Base-by-base conservation (phyloP, 1,140 invertebrate genomes). In the Platyscapa corneri region DNA sequence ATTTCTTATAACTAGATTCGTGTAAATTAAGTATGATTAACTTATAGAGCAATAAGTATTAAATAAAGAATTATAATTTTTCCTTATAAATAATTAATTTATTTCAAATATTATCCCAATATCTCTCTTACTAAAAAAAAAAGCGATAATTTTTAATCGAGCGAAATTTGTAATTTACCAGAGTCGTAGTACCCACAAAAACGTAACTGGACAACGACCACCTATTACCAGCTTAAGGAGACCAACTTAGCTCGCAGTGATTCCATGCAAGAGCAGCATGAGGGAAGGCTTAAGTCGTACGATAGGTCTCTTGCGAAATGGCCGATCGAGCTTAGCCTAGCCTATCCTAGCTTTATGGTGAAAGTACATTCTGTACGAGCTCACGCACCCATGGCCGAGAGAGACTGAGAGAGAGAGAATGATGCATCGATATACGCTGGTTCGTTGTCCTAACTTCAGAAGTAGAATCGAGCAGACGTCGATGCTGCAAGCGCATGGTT, bases 291-390 rank as follows among this genome's bases (percentile, higher is more conserved):
- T 46, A 16, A 30, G 42, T 60, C 49, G 65, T 42, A 23, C 42
- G 39, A 72, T 72, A 37, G 27, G 49, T 49, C 60, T 74, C 49
- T 27, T 46, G 53, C n/a, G 64, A 84, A 78, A 78, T 78, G 60
- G 30, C 82, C 75, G 75, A 78, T 84, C 39, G 49, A 20, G 70
- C 74, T 20, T n/a, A 18, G 72, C 53, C 49, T 53, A 46, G 27
- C 70, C 82, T 42, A 23, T 23, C 46, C 39, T 27, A n/a, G 46
- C 10, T 16, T 49, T 30, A 46, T 53, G 83, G 83, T 85, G 83
- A 85, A 85, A 85, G 83, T 85, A 77, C 83, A 85, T 85, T 85
- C 77, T 85, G 37, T 23, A n/a, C 65, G 64, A 85, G 77, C 83
- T 72, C 83, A 74, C 83, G 77, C 83, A 80, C 83, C 75, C 37